Percentiles rank a stretch among this genome's conserved stretches.
These are phyloP conservation scores for Spodoptera frugiperda DNA, from an alignment of 1,140 invertebrate species.

Conservation along the genomic window DNA sequence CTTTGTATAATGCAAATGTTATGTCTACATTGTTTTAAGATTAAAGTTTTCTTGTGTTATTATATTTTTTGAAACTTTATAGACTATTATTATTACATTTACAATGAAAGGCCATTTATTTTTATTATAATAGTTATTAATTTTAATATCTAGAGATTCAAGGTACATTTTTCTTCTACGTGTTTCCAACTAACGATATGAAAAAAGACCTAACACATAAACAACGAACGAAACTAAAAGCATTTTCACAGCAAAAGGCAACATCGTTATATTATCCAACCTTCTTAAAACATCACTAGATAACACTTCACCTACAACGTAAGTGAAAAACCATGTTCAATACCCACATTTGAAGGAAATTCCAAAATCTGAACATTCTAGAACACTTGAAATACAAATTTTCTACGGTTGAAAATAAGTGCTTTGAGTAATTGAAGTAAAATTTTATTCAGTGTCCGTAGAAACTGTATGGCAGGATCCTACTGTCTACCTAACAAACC, in stretches of 20 bases:
- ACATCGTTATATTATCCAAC: not conserved
- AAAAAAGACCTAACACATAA: no score
- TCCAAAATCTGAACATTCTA: not conserved
- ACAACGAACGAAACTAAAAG: not conserved
- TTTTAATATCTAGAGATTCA: no score
- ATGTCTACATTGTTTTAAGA: no score
- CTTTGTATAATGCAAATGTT: no score
- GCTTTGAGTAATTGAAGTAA: conserved; percentile 24
- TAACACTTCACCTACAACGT: not conserved
- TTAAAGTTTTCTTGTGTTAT: no score
- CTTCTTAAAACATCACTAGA: not conserved
- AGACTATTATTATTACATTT: no score
- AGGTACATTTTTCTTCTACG: no score
- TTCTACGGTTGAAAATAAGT: not conserved
- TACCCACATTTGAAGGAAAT: conserved; percentile 4
- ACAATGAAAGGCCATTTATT: no score
- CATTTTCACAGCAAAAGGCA: not conserved
- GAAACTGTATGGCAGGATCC: conserved; percentile 15
- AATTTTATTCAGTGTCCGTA: conserved; percentile 22
- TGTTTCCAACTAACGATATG: no score
- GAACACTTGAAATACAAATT: conserved; percentile 21
- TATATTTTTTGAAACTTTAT: no score
- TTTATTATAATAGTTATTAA: no score
- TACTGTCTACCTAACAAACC: conserved; percentile 29
- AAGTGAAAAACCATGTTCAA: conserved; percentile 27